Conservation (phyloP, 2,113 vertebrate species). For the Hemichromis elongatus region DNA sequence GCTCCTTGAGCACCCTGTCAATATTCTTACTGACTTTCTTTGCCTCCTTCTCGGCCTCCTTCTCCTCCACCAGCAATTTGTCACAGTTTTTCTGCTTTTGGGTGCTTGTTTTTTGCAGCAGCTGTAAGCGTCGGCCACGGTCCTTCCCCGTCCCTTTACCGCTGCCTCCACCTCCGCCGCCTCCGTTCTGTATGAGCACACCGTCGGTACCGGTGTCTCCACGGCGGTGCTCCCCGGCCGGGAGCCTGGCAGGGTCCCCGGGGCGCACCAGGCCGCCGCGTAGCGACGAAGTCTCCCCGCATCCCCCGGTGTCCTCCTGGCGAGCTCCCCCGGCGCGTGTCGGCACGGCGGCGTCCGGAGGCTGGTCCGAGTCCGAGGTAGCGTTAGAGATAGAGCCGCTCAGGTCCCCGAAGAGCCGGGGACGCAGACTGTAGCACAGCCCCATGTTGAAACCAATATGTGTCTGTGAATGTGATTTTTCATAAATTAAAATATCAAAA, state of each 20-base stretch:
- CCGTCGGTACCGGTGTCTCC: conserved; percentile 70
- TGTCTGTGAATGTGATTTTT: conserved; percentile 64
- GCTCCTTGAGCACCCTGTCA: conserved; percentile 86
- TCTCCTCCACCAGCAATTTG: conserved; percentile 85
- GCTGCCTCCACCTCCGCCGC: conserved; percentile 53
- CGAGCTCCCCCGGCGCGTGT: conserved; percentile 66
- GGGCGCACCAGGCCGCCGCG: conserved; percentile 65
- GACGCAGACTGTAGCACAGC: conserved; percentile 93
- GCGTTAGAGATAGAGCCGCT: conserved; percentile 79
- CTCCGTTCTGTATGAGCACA: conserved; percentile 75
- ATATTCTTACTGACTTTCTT: conserved; percentile 89
- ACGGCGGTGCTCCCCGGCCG: conserved; percentile 65
- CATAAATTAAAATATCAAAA: conserved; percentile 66
- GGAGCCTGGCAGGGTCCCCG: conserved; percentile 69
- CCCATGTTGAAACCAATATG: conserved; percentile 81
- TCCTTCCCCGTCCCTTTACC: conserved; percentile 65
- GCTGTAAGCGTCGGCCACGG: conserved; percentile 68
- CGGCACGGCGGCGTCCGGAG: conserved; percentile 60
- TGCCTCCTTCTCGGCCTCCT: conserved; percentile 90
- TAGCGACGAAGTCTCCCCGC: conserved; percentile 65
- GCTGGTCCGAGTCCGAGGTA: conserved; percentile 75
- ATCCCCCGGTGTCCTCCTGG: conserved; percentile 70
- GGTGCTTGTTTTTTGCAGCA: conserved; percentile 69
- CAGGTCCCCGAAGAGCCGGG: conserved; percentile 87
- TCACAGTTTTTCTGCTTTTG: conserved; percentile 83